Conservation (phyloP, 2,113 vertebrate species). For the Notothenia coriiceps region DNA sequence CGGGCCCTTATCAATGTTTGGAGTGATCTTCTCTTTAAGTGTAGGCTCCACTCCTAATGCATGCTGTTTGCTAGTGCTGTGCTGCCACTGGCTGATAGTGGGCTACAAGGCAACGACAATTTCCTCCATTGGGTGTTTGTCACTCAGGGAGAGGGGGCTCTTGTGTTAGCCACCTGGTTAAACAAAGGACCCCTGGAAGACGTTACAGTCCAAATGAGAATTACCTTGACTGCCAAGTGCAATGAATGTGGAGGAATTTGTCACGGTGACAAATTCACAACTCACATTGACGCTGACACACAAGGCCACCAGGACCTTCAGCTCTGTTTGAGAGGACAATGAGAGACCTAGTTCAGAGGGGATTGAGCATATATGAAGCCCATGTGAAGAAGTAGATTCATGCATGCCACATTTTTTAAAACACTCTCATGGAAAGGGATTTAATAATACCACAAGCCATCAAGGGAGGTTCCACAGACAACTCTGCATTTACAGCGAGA, state of each 20-base stretch:
- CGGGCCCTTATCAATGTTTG: constrained; percentile 75
- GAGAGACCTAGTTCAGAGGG: neutral
- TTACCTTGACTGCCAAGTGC: constrained; percentile 57
- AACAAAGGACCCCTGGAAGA: constrained; percentile 67
- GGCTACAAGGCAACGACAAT: constrained; percentile 54
- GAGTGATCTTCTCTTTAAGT: constrained; percentile 78
- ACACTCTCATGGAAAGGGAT: neutral
- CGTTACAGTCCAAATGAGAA: constrained; percentile 36
- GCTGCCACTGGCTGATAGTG: constrained; percentile 52
- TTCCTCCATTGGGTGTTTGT: constrained; percentile 64
- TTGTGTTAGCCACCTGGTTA: constrained; percentile 71
- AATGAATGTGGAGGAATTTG: constrained; percentile 62
- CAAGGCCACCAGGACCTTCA: constrained; percentile 33
- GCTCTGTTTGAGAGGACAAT: constrained; percentile 9
- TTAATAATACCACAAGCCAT: neutral
- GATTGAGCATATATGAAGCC: neutral
- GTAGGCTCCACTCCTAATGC: constrained; percentile 69
- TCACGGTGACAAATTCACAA: constrained; percentile 49
- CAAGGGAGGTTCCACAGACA: constrained; percentile 14
- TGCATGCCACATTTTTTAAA: neutral
- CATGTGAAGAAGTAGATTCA: neutral
- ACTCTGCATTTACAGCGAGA: constrained; percentile 23
- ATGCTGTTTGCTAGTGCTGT: constrained; percentile 56
- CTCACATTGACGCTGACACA: constrained; percentile 30
- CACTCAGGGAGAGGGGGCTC: constrained; percentile 48